Evolutionary conservation across 2,113 vertebrate species (phyloP), one percentile per base, ranked within the genome.

Genomic region (Hipposideros armiger): DNA sequence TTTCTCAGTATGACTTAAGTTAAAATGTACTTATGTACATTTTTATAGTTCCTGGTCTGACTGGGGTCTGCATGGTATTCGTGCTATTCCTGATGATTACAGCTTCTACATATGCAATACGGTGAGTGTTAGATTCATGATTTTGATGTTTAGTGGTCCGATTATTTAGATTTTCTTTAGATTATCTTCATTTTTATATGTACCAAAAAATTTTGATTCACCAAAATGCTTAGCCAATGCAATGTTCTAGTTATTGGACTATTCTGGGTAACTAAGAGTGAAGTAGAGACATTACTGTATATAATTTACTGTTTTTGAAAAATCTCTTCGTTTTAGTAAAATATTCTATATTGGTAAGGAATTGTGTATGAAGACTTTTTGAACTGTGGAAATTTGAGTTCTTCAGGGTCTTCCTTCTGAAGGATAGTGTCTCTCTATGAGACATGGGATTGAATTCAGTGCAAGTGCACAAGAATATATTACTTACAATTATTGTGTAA

Each of bases 11-110:
- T 81, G 90, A 69, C 69, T 96, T 11, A 77, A 92, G 6, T 95
- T 84, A 24, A 30, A 56, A 24, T 20, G 24, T 85, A 17, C 83
- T 84, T 95, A 47, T 54, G 1, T 88, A 13, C 97, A 96, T 97
- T 81, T 91, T 81, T 94, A 77, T 83, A 99, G 99, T 99, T 98
- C 99, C 99, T 82, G 99, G 99, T 87, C 96, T 99, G 94, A 99
- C 99, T 2, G 99, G 99, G 0, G 97, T 99, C 88, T 97, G 99
- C 87, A 98, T 99, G 99, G 99, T 99, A 42, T 96, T 99, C 84
- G 99, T 99, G 74, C 98, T 99, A 45, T 99, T 99, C 97, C 98
- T 99, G 22, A 99, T 99, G 99, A 99, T 99, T 88, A 99, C 99
- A 3, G 99, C 99, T 40, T 99, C 99, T 30, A 99, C 99, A 0